A percentile compares a stretch with the other conserved stretches of the same genome.
Conservation (phyloP, 2,888 invertebrate species). For the Oegoconia quadripuncta region DNA sequence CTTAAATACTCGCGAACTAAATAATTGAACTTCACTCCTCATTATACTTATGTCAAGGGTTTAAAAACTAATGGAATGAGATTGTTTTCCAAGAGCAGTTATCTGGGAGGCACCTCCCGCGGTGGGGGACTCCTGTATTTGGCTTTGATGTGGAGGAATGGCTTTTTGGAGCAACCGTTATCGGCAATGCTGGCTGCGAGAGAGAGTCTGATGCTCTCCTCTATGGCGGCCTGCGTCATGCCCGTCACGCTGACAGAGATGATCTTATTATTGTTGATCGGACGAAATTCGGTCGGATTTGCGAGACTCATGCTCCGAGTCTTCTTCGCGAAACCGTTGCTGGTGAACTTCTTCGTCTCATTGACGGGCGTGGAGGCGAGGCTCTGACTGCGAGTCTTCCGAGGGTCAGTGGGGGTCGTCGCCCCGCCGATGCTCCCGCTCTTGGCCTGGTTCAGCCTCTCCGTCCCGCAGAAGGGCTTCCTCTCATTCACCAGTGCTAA, state of each 20-base stretch:
- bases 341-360: slow-evolving; percentile 45
- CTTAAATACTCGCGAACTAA: slow-evolving; percentile 33
- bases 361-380: slow-evolving; percentile 57
- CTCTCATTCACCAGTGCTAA: slow-evolving; percentile 43
- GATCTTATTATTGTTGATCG: slow-evolving; percentile 44
- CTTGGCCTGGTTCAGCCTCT: slow-evolving; percentile 41
- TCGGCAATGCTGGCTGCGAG: slow-evolving; percentile 62
- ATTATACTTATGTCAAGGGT: slow-evolving; percentile 23
- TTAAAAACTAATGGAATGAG: slow-evolving; percentile 59
- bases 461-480: slow-evolving; percentile 54
- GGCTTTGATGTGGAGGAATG: slow-evolving; percentile 85
- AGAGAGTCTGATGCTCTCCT: slow-evolving; percentile 67
- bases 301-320: slow-evolving; percentile 69
- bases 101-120: slow-evolving; percentile 79
- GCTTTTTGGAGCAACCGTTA: slow-evolving; percentile 59
- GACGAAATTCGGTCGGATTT: slow-evolving; percentile 36
- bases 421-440: slow-evolving; percentile 44
- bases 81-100: slow-evolving; percentile 27
- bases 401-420: slow-evolving; percentile 41
- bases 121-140: slow-evolving; percentile 86
- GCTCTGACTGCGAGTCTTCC: slow-evolving; percentile 58
- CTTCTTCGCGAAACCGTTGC: slow-evolving; percentile 49
- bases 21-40: slow-evolving; percentile 19
- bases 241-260: slow-evolving; percentile 40
- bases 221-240: slow-evolving; percentile 70